Evolutionary conservation across 1,140 invertebrate genomes (phyloP).

Genomic region (Diabrotica undecimpunctata): DNA sequence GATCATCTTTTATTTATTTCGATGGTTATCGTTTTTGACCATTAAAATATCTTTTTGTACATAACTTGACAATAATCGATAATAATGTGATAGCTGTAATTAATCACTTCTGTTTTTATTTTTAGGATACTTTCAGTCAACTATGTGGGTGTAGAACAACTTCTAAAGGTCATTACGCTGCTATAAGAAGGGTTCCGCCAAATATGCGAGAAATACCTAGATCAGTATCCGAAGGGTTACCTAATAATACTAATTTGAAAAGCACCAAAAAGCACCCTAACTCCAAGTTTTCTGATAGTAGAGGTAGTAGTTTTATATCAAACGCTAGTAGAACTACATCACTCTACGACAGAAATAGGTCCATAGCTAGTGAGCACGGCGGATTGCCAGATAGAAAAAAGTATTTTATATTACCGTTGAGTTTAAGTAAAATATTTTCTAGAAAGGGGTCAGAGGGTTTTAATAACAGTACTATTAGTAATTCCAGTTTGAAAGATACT

Average conservation of each 20-base stretch:
- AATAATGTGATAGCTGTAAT: too few relatives aligned
- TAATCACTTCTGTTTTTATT: slow-evolving; percentile 5
- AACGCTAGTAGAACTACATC: background rate
- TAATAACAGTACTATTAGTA: slow-evolving; percentile 56
- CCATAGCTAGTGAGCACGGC: background rate
- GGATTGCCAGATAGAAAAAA: background rate
- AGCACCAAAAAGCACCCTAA: background rate
- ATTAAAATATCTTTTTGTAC: too few relatives aligned
- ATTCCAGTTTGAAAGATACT: slow-evolving; percentile 67
- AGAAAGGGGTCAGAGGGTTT: background rate
- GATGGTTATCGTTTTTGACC: too few relatives aligned
- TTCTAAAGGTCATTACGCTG: slow-evolving; percentile 13
- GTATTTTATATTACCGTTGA: slow-evolving; percentile 8
- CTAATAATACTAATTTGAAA: slow-evolving; percentile 6
- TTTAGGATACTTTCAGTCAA: slow-evolving; percentile 39
- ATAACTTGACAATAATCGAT: too few relatives aligned
- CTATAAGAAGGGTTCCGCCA: slow-evolving; percentile 19
- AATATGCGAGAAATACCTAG: slow-evolving; percentile 22
- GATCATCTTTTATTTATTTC: too few relatives aligned
- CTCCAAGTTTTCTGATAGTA: slow-evolving; percentile 3
- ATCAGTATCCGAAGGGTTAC: slow-evolving; percentile 29
- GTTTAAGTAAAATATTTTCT: background rate
- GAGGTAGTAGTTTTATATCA: slow-evolving; percentile 12
- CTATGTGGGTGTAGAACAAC: slow-evolving; percentile 28
- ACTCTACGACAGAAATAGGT: slow-evolving; percentile 12